These are phyloP conservation scores for Lagodon rhomboides DNA, from an alignment of 2,797 vertebrate genomes.

Conservation along the genomic window DNA sequence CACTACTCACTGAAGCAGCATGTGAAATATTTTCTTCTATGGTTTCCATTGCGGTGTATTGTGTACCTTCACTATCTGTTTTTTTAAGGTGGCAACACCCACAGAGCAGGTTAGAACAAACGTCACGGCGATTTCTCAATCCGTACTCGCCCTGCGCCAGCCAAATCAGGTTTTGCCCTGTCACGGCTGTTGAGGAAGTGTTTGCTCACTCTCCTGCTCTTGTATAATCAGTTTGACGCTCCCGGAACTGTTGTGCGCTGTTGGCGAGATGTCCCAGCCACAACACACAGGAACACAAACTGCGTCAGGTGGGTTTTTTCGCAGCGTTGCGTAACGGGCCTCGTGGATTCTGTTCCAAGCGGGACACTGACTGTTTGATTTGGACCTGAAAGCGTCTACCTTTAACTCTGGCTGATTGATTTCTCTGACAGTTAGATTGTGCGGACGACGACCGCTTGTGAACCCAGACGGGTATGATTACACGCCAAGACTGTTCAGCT, in stretches of 20 bases:
- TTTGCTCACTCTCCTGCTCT: slow-evolving; percentile 22
- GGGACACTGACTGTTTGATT: background rate
- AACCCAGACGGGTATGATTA: background rate
- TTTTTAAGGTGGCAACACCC: background rate
- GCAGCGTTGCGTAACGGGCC: slow-evolving; percentile 57
- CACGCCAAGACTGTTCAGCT: background rate
- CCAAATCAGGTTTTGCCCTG: background rate
- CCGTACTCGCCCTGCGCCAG: background rate
- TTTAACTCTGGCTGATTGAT: background rate
- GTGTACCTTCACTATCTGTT: too few species aligned
- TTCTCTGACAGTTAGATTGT: background rate
- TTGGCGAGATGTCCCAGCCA: slow-evolving; percentile 37
- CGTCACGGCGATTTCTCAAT: background rate
- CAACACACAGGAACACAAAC: slow-evolving; percentile 43
- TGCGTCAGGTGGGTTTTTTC: slow-evolving; percentile 50
- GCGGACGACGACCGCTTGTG: slow-evolving; percentile 1
- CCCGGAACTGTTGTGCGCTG: slow-evolving; percentile 22
- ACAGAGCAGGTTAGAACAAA: background rate
- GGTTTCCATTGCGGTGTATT: too few species aligned
- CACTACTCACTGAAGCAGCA: background rate
- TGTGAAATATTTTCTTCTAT: background rate
- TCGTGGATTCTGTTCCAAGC: background rate
- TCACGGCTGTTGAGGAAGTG: background rate
- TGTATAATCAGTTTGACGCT: slow-evolving; percentile 53
- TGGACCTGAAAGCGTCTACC: background rate